Base-by-base conservation (phyloP, 1,140 invertebrate species). In the Coenobita brevimanus region DNA sequence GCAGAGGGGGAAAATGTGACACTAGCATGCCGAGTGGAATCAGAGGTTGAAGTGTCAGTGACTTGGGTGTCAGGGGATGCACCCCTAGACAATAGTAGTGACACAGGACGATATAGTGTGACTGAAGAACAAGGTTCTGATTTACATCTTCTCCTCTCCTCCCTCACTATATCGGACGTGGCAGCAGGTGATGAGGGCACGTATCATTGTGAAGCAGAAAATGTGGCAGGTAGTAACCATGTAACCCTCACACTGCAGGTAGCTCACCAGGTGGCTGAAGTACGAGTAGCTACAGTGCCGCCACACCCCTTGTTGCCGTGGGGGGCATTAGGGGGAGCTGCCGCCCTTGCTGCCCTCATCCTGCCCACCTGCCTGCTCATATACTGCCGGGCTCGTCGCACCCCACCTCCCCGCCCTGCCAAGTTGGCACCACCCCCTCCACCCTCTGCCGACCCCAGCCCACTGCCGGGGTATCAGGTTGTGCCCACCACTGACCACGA, bases 151-250 rank as follows among this genome's bases (percentile, higher is more conserved):
- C 94, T 96, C 43, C 92, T 64, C 0, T 89, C 88, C 76, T 95
- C 95, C 91, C 92, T 97, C 90, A 96, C 95, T 4, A 95, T 97
- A 80, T 94, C 95, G 76, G 94, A 94, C 33, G 94, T 94, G 0
- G 95, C 96, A 83, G 91, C 94, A 57, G 94, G 95, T 92, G 96
- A 97, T 92, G 94, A 95, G 27, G 96, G 96, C 38, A 92, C 94
- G n/a, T 96, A 96, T 91, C 94, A 94, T 10, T 97, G 96, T 91
- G 93, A 94, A 30, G 96, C 96, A 0, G 95, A 96, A 91, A 97
- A 96, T 91, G 94, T 95, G 92, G 96, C 96, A 15, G 96, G 96
- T 0, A 94, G 94, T 90, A 94, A 94, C 2, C 94, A 95, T 92
- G 94, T 94, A 17, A 50, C 6, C 41, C 94, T 96, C 36, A 95